phyloP scores from a whole-genome alignment of 2,113 vertebrate species.

The Onychostoma macrolepis region DNA sequence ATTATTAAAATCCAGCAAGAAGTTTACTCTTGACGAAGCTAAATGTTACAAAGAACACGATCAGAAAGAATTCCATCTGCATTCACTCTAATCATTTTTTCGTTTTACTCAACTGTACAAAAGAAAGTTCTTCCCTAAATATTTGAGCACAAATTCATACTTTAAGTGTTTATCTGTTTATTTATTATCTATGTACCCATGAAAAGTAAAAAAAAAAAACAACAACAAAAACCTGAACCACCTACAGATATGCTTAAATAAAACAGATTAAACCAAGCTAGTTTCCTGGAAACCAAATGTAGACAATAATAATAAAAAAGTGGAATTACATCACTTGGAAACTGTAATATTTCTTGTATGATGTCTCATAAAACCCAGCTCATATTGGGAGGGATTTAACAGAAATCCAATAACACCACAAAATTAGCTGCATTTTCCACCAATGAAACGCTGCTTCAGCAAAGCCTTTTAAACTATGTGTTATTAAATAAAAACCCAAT shows the following conservation, averaged over 20 bases:
- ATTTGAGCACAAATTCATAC: background rate
- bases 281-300: conserved; percentile 41
- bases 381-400: conserved; percentile 32
- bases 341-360: conserved; percentile 38
- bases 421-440: conserved; percentile 43
- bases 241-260: conserved; percentile 21
- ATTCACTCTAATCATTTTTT: background rate
- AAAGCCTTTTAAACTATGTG: background rate
- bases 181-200: background rate
- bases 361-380: conserved; percentile 43
- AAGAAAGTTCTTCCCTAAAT: background rate
- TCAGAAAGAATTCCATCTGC: background rate
- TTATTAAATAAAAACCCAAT: conserved; percentile 33
- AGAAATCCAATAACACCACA: conserved; percentile 44
- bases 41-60: background rate
- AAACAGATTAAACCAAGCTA: conserved; percentile 21
- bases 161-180: background rate
- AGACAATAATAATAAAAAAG: conserved; percentile 27
- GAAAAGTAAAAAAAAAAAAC: background rate
- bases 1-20: background rate
- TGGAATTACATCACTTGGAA: conserved; percentile 52
- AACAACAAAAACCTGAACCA: too few species aligned
- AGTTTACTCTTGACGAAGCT: background rate
- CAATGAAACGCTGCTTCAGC: conserved; percentile 28
- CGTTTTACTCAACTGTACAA: background rate